Percentiles rank a stretch among this genome's conserved stretches.
Evolutionary conservation across 1,140 invertebrate species (phyloP).

Genomic region (Lutraria rhynchaena): DNA sequence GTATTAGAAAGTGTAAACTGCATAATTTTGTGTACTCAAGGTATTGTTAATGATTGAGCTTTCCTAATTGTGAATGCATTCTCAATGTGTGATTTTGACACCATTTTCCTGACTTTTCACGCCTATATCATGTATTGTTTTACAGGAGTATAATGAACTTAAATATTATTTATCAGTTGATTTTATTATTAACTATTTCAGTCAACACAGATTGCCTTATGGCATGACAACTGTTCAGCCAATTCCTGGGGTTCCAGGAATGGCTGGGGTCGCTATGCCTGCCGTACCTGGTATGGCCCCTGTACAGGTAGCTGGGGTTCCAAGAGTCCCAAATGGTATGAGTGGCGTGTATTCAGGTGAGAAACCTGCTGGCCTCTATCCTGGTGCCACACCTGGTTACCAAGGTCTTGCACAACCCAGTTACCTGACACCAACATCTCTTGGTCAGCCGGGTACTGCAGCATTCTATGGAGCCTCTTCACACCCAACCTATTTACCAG

Average conservation of each 20-base stretch:
- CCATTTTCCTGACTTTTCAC: too few species aligned
- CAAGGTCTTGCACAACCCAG: constrained; percentile 34
- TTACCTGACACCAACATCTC: constrained; percentile 5
- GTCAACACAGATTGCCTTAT: constrained; percentile 31
- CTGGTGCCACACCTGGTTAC: constrained; percentile 20
- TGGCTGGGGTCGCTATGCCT: constrained; percentile 13
- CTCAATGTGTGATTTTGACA: too few species aligned
- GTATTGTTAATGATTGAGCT: too few species aligned
- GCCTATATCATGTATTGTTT: too few species aligned
- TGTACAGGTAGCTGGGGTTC: constrained; percentile 41
- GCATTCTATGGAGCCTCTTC: not conserved
- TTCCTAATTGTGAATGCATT: too few species aligned
- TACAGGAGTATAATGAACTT: not conserved
- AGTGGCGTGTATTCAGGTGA: constrained; percentile 36
- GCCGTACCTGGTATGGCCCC: constrained; percentile 40
- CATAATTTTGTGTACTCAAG: not conserved
- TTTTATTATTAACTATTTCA: constrained; percentile 14
- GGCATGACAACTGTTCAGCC: constrained; percentile 35
- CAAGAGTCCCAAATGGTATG: constrained; percentile 41
- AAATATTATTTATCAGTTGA: constrained; percentile 18
- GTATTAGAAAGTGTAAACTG: constrained; percentile 19
- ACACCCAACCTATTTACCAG: constrained; percentile 40
- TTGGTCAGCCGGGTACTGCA: constrained; percentile 7
- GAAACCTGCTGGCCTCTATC: constrained; percentile 28
- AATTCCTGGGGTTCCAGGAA: constrained; percentile 31